Evolutionary conservation across 2,888 invertebrate species (phyloP).

Genomic region (Phyto melanocephala): DNA sequence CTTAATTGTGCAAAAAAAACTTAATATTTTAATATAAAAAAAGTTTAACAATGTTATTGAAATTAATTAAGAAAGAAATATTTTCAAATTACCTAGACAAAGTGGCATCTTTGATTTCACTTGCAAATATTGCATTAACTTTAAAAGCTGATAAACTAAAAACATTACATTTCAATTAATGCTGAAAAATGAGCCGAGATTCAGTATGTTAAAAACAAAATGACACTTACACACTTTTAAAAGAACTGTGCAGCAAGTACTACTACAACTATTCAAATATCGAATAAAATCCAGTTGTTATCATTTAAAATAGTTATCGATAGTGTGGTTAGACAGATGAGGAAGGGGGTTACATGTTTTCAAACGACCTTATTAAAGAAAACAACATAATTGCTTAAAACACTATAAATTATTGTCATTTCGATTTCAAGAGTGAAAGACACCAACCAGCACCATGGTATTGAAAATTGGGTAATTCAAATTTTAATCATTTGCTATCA

Average conservation of each 20-base stretch:
- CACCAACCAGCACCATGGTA: neutral
- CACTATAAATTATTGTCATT: constrained; percentile 51
- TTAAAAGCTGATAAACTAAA: constrained; percentile 23
- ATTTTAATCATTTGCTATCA: constrained; percentile 49
- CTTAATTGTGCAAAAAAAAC: no score
- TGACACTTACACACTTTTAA: neutral
- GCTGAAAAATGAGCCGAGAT: neutral
- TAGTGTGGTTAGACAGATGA: neutral
- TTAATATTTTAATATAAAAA: no score
- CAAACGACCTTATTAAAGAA: constrained; percentile 8
- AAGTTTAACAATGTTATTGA: no score
- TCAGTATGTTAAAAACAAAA: neutral
- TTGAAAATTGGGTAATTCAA: constrained; percentile 29
- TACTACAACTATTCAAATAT: neutral
- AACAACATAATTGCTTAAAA: constrained; percentile 57
- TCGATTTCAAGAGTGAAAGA: neutral
- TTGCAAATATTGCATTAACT: neutral
- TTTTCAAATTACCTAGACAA: no score
- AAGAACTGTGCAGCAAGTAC: neutral
- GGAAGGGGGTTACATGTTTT: neutral
- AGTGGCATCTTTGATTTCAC: no score
- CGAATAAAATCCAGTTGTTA: neutral
- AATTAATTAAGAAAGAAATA: no score
- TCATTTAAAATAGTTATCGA: constrained; percentile 8
- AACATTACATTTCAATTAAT: constrained; percentile 52